Base-by-base conservation (phyloP, 2,797 vertebrate genomes). In the Buphagus erythrorhynchus region DNA sequence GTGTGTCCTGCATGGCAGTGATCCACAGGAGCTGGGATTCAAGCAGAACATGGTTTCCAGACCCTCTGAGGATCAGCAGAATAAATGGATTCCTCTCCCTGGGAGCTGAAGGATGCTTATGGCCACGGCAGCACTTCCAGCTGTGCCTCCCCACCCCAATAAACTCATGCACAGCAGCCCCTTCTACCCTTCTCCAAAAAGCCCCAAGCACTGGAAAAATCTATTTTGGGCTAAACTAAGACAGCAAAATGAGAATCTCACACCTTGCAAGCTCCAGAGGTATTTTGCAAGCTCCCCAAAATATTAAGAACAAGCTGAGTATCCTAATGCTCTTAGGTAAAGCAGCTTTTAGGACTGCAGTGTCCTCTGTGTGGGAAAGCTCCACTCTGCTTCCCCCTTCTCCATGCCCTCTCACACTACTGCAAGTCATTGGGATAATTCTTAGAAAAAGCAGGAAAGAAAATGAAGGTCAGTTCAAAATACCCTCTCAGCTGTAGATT, bases 381-480 rank as follows among this genome's bases (percentile, higher is more conserved):
- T 65, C 35, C 29, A 5, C 31, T 59, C 80, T 18, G 33, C 38
- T 87, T 24, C 43, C 74, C 33, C 20, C 17, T 73, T 33, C 42
- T 59, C 40, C 20, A 4, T 4, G 15, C 33, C 46, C 29, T 16
- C 14, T 79, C 55, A 31, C 7, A 24, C 21, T n/a, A 14, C 19
- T 48, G 5, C 21, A 92, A 42, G 17, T 38, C 57, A 35, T 8
- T 49, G 25, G 28, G 61, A 61, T 38, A 74, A 29, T 71, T 66
- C 68, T 43, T 38, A 13, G 42, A 48, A 85, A 91, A 67, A 63
- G 13, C 40, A 78, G 49, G 36, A 81, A 54, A 75, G 86, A 77
- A 83, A 91, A 58, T 49, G 7, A 83, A 83, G 22, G 52, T 74
- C 59, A 51, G 40, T 66, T 79, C 73, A 87, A 95, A 90, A 91